These are phyloP conservation scores for Lepus europaeus DNA, from an alignment of 2,113 vertebrate genomes.

Conservation along the genomic window DNA sequence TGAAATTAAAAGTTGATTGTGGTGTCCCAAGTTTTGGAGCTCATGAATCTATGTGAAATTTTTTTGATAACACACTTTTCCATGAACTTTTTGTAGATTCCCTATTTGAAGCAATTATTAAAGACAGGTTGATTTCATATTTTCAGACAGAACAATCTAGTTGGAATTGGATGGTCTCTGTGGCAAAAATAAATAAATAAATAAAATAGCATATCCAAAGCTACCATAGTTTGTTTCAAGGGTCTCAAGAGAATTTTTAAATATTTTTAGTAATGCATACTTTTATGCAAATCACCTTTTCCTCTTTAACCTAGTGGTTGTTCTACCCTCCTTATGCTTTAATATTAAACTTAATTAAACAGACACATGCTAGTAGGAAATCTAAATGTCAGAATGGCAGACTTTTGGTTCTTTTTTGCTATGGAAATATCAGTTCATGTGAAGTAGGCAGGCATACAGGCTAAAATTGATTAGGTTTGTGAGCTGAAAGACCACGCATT, in stretches of 20 bases:
- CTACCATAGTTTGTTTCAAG: not conserved
- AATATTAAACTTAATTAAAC: conserved; percentile 34
- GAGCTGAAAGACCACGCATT: no score
- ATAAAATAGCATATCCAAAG: not conserved
- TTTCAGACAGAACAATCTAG: conserved; percentile 41
- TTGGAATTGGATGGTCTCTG: not conserved
- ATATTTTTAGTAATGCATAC: not conserved
- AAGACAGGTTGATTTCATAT: not conserved
- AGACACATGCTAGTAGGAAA: not conserved
- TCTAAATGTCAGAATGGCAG: not conserved
- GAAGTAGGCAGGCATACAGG: no score
- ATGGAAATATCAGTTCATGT: not conserved
- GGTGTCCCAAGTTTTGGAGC: no score
- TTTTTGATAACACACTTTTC: no score
- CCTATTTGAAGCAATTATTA: conserved; percentile 31
- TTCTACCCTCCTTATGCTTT: not conserved
- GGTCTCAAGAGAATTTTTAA: not conserved
- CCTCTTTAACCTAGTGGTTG: not conserved
- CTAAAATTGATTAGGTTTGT: no score
- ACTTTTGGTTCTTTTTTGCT: not conserved
- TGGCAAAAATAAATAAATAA: not conserved
- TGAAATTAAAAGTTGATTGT: no score
- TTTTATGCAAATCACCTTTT: not conserved
- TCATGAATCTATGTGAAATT: no score
- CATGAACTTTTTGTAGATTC: no score